These are phyloP conservation scores for Thunnus albacares DNA, from an alignment of 2,797 vertebrate genomes.

Conservation along the genomic window DNA sequence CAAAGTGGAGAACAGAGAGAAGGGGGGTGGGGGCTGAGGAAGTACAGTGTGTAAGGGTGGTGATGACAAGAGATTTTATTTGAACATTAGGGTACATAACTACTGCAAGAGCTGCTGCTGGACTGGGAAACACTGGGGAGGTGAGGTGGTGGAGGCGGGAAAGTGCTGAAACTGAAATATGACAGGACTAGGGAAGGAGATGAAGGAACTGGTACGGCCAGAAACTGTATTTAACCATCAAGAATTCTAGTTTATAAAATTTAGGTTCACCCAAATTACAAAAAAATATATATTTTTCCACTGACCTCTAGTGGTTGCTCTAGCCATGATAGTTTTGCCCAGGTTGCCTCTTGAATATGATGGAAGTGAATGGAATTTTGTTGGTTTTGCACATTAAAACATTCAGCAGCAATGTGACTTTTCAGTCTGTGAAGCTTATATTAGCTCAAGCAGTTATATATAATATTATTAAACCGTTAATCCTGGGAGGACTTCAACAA, in stretches of 20 bases:
- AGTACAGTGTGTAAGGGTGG: background rate
- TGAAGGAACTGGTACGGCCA: background rate
- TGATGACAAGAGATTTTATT: background rate
- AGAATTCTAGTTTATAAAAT: background rate
- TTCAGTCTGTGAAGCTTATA: background rate
- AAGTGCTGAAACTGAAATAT: background rate
- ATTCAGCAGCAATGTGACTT: background rate
- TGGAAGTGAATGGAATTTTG: background rate
- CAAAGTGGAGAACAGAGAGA: slow-evolving; percentile 41
- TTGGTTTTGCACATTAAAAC: background rate
- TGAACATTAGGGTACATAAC: slow-evolving; percentile 2
- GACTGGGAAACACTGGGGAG: background rate
- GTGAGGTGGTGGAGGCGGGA: slow-evolving; percentile 3
- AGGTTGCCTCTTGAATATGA: too few relatives aligned
- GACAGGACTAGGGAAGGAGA: background rate
- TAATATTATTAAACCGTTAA: too few relatives aligned
- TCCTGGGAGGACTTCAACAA: background rate
- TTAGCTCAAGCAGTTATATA: background rate
- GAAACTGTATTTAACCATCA: slow-evolving; percentile 1
- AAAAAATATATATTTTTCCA: too few relatives aligned
- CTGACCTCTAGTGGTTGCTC: too few relatives aligned
- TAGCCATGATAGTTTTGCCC: background rate
- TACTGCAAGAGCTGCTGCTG: slow-evolving; percentile 16
- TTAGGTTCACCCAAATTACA: too few relatives aligned
- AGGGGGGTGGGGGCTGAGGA: background rate